Percentiles rank a stretch among this genome's conserved stretches.
phyloP scores from a whole-genome alignment of 2,113 vertebrate genomes.

The Laticauda colubrina region DNA sequence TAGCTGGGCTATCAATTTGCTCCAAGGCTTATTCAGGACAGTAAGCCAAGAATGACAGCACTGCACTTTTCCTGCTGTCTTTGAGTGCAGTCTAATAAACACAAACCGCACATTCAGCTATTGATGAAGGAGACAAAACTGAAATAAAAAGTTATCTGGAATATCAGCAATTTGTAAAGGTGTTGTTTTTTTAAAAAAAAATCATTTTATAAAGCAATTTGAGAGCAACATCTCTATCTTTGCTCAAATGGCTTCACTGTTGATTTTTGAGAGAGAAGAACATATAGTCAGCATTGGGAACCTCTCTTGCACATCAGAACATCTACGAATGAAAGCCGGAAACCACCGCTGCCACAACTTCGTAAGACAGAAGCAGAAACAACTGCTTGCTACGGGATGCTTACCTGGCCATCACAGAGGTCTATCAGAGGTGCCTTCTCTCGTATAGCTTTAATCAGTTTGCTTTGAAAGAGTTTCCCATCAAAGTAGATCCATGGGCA shows the following conservation, averaged over 20 bases:
- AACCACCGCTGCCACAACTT: background rate
- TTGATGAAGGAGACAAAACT: background rate
- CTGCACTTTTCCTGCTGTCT: background rate
- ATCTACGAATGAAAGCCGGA: background rate
- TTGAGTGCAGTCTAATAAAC: background rate
- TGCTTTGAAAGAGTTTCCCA: slow-evolving; percentile 93
- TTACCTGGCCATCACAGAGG: slow-evolving; percentile 91
- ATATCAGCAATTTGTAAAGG: background rate
- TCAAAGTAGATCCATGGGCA: slow-evolving; percentile 94
- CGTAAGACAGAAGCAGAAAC: background rate
- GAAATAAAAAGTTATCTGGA: background rate
- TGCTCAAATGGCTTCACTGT: background rate
- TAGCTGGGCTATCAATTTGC: background rate
- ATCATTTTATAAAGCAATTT: background rate
- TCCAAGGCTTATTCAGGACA: background rate
- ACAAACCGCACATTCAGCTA: background rate
- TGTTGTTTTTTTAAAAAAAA: background rate
- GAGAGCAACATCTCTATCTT: background rate
- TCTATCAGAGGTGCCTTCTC: slow-evolving; percentile 83
- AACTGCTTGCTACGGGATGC: background rate
- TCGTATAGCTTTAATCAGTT: slow-evolving; percentile 80
- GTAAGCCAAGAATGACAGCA: background rate
- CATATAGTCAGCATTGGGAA: background rate
- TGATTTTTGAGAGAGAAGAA: background rate
- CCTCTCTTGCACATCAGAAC: background rate